Conservation (phyloP, 2,888 invertebrate species). For the Agriotes lineatus region DNA sequence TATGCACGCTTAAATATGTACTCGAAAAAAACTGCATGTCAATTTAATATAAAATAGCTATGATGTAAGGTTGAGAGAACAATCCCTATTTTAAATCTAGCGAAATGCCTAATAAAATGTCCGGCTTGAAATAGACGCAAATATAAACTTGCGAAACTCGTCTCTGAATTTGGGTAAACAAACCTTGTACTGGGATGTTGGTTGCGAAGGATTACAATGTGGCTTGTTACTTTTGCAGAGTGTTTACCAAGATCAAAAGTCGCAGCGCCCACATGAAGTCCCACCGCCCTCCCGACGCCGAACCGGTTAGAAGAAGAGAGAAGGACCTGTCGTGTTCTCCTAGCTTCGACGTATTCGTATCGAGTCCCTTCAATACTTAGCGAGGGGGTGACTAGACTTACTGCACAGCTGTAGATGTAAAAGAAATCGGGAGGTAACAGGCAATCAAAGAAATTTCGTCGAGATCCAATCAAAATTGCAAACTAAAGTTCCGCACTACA, state of each 20-base stretch:
- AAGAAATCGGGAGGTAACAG: slow-evolving; percentile 57
- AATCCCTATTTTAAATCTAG: too few relatives aligned
- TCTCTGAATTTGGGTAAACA: not conserved
- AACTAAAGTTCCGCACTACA: slow-evolving; percentile 28
- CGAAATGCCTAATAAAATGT: too few relatives aligned
- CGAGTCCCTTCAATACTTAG: slow-evolving; percentile 64
- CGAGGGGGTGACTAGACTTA: slow-evolving; percentile 44
- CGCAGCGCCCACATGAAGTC: slow-evolving; percentile 99
- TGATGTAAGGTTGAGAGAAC: too few relatives aligned
- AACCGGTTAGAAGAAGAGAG: slow-evolving; percentile 66
- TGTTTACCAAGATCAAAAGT: slow-evolving; percentile 98
- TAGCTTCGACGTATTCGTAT: slow-evolving; percentile 59
- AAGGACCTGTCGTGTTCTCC: slow-evolving; percentile 51
- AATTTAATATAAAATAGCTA: not conserved
- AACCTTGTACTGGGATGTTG: slow-evolving; percentile 8
- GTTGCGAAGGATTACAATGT: not conserved
- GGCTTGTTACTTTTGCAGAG: slow-evolving; percentile 73
- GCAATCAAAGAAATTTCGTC: slow-evolving; percentile 58
- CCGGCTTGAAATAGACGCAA: too few relatives aligned
- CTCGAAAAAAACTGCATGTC: not conserved
- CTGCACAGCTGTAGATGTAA: slow-evolving; percentile 22
- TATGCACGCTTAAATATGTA: too few relatives aligned
- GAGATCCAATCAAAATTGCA: slow-evolving; percentile 46
- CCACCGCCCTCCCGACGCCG: slow-evolving; percentile 91
- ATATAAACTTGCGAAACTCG: too few relatives aligned